Evolutionary conservation across 2,888 invertebrate species (phyloP).

Genomic region (Phyto melanocephala): DNA sequence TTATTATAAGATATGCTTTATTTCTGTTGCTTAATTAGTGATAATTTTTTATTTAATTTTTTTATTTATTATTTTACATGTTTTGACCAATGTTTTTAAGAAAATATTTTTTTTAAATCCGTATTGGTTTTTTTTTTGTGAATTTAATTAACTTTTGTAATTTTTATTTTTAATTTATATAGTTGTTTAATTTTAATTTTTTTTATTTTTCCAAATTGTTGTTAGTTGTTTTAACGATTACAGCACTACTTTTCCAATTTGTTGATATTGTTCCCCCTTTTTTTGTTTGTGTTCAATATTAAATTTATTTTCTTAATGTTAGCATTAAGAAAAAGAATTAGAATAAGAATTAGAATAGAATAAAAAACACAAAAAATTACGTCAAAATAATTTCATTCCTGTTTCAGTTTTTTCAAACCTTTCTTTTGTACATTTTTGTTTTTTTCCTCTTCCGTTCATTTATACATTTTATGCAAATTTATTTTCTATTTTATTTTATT

Average conservation of each 20-base stretch:
- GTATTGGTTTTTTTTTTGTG: too few relatives aligned
- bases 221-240: not conserved
- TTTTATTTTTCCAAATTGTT: too few relatives aligned
- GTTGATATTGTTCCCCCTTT: not conserved
- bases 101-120: too few relatives aligned
- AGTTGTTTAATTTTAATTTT: not conserved
- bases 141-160: too few relatives aligned
- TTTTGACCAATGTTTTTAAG: not conserved
- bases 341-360: not conserved
- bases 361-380: not conserved
- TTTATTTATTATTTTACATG: not conserved
- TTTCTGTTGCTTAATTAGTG: conserved; percentile 4
- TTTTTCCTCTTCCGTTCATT: conserved; percentile 21
- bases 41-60: not conserved
- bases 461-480: conserved; percentile 21
- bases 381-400: conserved; percentile 12
- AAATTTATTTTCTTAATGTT: not conserved
- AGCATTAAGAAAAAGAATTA: not conserved
- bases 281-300: not conserved
- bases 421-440: conserved; percentile 64
- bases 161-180: not conserved
- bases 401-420: conserved; percentile 40
- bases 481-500: conserved; percentile 2
- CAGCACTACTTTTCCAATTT: conserved; percentile 15
- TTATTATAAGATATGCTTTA: conserved; percentile 46